Percentiles rank a stretch among this genome's conserved stretches.
phyloP scores from a whole-genome alignment of 2,888 invertebrate species.

The Microdon myrmicae region DNA sequence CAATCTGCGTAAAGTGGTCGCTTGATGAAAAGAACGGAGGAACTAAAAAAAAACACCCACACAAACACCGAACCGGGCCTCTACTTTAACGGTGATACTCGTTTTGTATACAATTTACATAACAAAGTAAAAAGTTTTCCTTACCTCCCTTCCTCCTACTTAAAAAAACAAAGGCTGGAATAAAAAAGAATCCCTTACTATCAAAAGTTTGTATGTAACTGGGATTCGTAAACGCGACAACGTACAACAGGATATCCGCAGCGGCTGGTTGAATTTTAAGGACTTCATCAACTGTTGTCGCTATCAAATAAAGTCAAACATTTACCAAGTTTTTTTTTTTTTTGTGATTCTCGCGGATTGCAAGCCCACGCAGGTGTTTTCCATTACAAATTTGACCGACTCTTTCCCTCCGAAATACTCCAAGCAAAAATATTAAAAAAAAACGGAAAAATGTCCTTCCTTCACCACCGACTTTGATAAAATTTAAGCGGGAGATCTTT shows the following conservation, averaged over 20 bases:
- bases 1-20: slow-evolving; percentile 38
- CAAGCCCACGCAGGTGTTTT: slow-evolving; percentile 45
- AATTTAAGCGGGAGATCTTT: no score
- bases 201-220: no score
- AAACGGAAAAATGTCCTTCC: background rate
- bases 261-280: slow-evolving; percentile 35
- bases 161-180: slow-evolving; percentile 1
- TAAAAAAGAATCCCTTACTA: no score
- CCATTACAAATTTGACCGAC: slow-evolving; percentile 43
- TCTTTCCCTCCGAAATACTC: slow-evolving; percentile 17
- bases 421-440: background rate
- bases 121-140: slow-evolving; percentile 44
- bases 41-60: no score
- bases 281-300: slow-evolving; percentile 43
- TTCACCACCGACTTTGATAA: slow-evolving; percentile 13
- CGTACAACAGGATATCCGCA: slow-evolving; percentile 8
- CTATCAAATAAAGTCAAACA: slow-evolving; percentile 20
- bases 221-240: slow-evolving; percentile 24
- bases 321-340: slow-evolving; percentile 29
- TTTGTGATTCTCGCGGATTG: slow-evolving; percentile 18
- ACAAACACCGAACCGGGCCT: slow-evolving; percentile 22
- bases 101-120: slow-evolving; percentile 46
- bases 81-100: slow-evolving; percentile 41
- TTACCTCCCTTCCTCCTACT: slow-evolving; percentile 4
- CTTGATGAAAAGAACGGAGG: background rate